These are phyloP conservation scores for Apotomis betuletana DNA, from an alignment of 2,888 invertebrate genomes.

Conservation along the genomic window DNA sequence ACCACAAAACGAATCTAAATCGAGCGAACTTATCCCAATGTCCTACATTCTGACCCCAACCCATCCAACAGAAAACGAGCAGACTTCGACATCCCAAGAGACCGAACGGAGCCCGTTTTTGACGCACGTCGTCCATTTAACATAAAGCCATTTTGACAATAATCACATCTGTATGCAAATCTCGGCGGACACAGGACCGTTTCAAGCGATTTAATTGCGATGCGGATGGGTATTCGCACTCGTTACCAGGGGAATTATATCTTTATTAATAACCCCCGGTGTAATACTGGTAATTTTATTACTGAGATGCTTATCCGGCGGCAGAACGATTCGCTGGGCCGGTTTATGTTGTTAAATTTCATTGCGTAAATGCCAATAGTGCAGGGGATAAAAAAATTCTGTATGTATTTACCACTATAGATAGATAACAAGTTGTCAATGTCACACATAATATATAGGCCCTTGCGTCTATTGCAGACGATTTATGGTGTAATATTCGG, in stretches of 20 bases:
- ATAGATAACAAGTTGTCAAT: too few species aligned
- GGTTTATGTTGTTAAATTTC: neutral
- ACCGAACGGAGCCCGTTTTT: constrained; percentile 32
- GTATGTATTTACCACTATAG: too few species aligned
- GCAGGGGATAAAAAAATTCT: neutral
- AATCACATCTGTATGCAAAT: constrained; percentile 42
- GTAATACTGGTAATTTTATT: constrained; percentile 47
- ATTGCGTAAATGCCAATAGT: neutral
- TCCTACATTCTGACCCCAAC: constrained; percentile 5
- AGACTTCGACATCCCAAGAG: constrained; percentile 31
- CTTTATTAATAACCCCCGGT: constrained; percentile 50
- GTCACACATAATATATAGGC: too few species aligned
- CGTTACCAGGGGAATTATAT: constrained; percentile 43
- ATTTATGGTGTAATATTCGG: too few species aligned
- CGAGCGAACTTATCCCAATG: neutral
- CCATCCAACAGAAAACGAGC: constrained; percentile 33
- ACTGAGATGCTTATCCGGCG: constrained; percentile 35
- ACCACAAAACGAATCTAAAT: neutral
- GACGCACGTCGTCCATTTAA: constrained; percentile 39
- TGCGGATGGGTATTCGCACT: constrained; percentile 42
- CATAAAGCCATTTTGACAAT: constrained; percentile 42
- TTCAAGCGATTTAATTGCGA: constrained; percentile 41
- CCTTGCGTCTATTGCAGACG: too few species aligned
- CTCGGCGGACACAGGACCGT: constrained; percentile 38
- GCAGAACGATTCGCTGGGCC: constrained; percentile 14